Evolutionary conservation across 2,888 invertebrate species (phyloP), one percentile per base, ranked within the genome.

Genomic region (Marasmarcha lunaedactyla): DNA sequence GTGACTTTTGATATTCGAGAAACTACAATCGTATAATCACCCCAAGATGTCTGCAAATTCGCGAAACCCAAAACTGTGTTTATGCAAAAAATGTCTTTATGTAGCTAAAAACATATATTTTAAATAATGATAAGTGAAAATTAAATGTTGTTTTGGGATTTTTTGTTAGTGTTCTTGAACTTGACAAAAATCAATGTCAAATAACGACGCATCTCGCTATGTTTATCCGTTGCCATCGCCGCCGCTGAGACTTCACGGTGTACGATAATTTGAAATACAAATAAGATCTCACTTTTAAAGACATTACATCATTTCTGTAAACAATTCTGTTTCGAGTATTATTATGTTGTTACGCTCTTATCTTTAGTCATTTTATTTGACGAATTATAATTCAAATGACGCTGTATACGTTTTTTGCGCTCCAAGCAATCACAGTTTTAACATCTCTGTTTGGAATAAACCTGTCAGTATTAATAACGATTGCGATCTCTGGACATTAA

Each of bases 221-320:
- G n/a, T n/a, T n/a, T n/a, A n/a, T n/a, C n/a, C n/a, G n/a, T n/a
- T n/a, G 9, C 2, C 11, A 7, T 9, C 30, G 30, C 10, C 4
- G 11, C 3, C 30, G 11, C 30, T 6, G 5, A 25, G n/a, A 10
- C 30, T n/a, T 30, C 30, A 11, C 11, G 30, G 30, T 38, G 2
- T 10, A 10, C 30, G 30, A 3, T 30, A 30, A 30, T 30, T 42
- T 36, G 36, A 43, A 39, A 11, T 30, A 30, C 11, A 30, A 30
- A 30, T 30, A 11, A 30, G 9, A 11, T 30, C 30, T 30, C 10
- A 11, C 30, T 60, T 60, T 55, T 52, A 59, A 53, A 59, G 60
- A 50, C 59, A 62, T 78, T 76, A 73, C 77, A 71, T 77, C 74
- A 77, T 70, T 55, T 58, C 51, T 55, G 50, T 50, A 51, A 53